Evolutionary conservation across 2,113 vertebrate genomes (phyloP).

Genomic region (Platichthys stellatus): DNA sequence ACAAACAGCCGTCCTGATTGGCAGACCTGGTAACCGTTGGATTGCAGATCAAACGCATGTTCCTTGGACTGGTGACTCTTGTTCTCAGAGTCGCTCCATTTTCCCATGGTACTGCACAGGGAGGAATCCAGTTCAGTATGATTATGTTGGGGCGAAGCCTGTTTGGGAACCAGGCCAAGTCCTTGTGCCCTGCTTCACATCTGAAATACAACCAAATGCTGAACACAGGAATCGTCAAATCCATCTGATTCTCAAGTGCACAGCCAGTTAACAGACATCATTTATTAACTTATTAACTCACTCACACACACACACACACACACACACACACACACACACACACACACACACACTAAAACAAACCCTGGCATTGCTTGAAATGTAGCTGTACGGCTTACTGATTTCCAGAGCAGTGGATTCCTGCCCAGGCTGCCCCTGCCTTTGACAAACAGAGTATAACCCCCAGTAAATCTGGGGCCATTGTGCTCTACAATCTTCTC

Average conservation of each 20-base stretch:
- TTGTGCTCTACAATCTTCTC: constrained; percentile 43
- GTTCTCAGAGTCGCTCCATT: constrained; percentile 36
- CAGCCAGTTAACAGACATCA: neutral
- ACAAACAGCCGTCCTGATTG: no score
- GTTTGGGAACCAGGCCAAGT: constrained; percentile 58
- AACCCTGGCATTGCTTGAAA: constrained; percentile 13
- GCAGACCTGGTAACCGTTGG: constrained; percentile 15
- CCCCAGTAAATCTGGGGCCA: constrained; percentile 59
- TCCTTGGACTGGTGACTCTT: constrained; percentile 4
- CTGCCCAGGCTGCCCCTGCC: constrained; percentile 60
- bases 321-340: neutral
- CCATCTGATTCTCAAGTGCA: neutral
- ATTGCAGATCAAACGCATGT: constrained; percentile 44
- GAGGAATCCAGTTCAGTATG: constrained; percentile 53
- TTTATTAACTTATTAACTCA: constrained; percentile 17
- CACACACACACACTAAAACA: constrained; percentile 2
- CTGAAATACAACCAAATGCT: constrained; percentile 26
- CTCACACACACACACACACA: constrained; percentile 4
- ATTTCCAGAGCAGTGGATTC: constrained; percentile 58
- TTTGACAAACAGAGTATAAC: constrained; percentile 79
- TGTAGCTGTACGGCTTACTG: constrained; percentile 44
- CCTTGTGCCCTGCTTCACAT: constrained; percentile 37
- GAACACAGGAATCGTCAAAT: no score
- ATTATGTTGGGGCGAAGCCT: constrained; percentile 46
- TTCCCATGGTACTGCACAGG: constrained; percentile 63